Evolutionary conservation across 2,888 invertebrate species (phyloP).

Genomic region (Hoplodrina blanda): DNA sequence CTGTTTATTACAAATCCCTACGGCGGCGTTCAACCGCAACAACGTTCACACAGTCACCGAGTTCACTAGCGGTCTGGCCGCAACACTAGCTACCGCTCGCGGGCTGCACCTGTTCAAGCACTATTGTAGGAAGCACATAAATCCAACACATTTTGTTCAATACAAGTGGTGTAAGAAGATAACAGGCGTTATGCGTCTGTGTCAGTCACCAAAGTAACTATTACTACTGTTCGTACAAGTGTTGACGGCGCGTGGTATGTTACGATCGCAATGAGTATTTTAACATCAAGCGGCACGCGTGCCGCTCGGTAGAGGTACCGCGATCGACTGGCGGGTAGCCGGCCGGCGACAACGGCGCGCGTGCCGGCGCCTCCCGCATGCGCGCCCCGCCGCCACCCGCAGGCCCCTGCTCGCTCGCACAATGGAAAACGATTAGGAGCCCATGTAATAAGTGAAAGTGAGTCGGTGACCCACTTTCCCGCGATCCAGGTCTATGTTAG

Average conservation of each 20-base stretch:
- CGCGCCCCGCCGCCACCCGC: slow-evolving; percentile 88
- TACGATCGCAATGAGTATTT: slow-evolving; percentile 82
- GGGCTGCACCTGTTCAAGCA: slow-evolving; percentile 89
- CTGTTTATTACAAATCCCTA: slow-evolving; percentile 85
- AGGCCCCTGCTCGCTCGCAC: slow-evolving; percentile 91
- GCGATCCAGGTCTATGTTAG: slow-evolving; percentile 98
- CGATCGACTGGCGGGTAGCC: slow-evolving; percentile 89
- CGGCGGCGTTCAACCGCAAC: slow-evolving; percentile 88
- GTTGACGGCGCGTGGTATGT: slow-evolving; percentile 82
- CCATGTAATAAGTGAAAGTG: slow-evolving; percentile 97
- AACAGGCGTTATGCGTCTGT: slow-evolving; percentile 71
- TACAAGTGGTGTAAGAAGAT: slow-evolving; percentile 67
- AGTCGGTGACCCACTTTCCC: slow-evolving; percentile 97
- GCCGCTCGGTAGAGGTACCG: slow-evolving; percentile 83
- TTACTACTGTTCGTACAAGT: slow-evolving; percentile 73
- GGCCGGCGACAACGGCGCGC: slow-evolving; percentile 88
- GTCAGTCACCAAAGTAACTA: slow-evolving; percentile 71
- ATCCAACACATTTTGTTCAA: slow-evolving; percentile 89
- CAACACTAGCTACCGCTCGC: slow-evolving; percentile 89
- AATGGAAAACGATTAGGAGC: slow-evolving; percentile 93
- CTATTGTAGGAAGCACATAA: slow-evolving; percentile 85
- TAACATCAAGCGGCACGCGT: slow-evolving; percentile 78
- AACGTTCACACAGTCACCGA: slow-evolving; percentile 90
- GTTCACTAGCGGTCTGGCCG: slow-evolving; percentile 90
- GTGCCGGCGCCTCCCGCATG: slow-evolving; percentile 90